A percentile compares a stretch with the other conserved stretches of the same genome.
phyloP scores from a whole-genome alignment of 1,140 invertebrate species.

The Eubasilissa regina region DNA sequence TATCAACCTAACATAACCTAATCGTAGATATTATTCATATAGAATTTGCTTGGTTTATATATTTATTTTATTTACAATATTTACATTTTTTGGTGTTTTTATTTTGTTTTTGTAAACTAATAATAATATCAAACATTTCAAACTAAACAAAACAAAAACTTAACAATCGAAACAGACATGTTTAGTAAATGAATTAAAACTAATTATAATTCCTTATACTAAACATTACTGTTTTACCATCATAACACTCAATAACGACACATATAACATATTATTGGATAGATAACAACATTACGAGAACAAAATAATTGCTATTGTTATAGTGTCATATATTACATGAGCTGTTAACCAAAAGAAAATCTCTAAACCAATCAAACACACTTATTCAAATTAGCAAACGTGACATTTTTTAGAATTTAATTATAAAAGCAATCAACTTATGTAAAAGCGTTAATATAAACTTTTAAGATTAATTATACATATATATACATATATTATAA shows the following conservation, averaged over 20 bases:
- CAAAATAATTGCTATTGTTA: not conserved
- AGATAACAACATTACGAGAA: not conserved
- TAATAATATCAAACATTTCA: not conserved
- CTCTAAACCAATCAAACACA: too few relatives aligned
- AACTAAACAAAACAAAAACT: slow-evolving; percentile 26
- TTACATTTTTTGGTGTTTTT: not conserved
- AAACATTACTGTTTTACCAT: slow-evolving; percentile 17
- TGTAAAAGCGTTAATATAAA: not conserved
- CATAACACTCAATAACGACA: slow-evolving; percentile 33
- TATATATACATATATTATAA: not conserved
- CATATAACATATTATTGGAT: not conserved
- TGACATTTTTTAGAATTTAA: too few relatives aligned
- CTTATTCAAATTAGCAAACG: too few relatives aligned
- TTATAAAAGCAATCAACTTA: too few relatives aligned
- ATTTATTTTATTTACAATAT: slow-evolving; percentile 23
- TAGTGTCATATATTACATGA: slow-evolving; percentile 38
- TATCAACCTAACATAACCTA: too few relatives aligned
- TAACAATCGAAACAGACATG: slow-evolving; percentile 13
- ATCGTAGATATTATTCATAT: too few relatives aligned
- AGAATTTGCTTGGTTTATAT: not conserved
- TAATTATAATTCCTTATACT: slow-evolving; percentile 8
- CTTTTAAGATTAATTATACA: not conserved
- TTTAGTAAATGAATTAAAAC: slow-evolving; percentile 13
- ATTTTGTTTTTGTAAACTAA: not conserved
- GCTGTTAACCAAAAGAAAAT: not conserved